Percentiles rank a stretch among this genome's conserved stretches.
phyloP scores from a whole-genome alignment of 2,797 vertebrate species.

The Pogoniulus pusillus region DNA sequence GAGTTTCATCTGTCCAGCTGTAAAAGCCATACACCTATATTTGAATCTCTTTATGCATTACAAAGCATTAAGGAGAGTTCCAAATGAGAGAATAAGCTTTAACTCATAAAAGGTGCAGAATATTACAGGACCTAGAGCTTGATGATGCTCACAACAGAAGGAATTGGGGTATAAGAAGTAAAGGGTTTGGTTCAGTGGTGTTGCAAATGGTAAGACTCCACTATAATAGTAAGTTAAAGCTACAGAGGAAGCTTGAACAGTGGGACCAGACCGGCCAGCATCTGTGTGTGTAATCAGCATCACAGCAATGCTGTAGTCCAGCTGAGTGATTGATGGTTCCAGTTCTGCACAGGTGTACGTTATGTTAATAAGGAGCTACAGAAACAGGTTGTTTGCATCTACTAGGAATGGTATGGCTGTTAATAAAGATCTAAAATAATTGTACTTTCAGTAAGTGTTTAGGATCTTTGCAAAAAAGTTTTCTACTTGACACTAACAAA shows the following conservation, averaged over 20 bases:
- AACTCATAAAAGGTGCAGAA: not conserved
- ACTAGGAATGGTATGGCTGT: not conserved
- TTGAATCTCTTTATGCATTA: not conserved
- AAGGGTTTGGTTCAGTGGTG: not conserved
- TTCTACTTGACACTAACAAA: conserved; percentile 66
- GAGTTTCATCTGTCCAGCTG: not conserved
- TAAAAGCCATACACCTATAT: not conserved
- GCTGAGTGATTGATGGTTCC: not conserved
- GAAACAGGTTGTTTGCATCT: not conserved
- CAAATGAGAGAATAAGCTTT: conserved; percentile 17
- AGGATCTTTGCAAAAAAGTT: conserved; percentile 25
- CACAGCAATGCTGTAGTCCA: not conserved
- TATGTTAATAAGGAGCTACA: not conserved
- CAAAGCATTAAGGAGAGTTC: conserved; percentile 13
- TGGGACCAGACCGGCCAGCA: not conserved
- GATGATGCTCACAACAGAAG: not conserved
- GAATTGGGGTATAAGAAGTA: not conserved
- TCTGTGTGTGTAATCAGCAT: not conserved
- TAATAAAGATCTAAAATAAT: conserved; percentile 47
- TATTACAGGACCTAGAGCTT: not conserved
- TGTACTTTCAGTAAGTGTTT: conserved; percentile 29
- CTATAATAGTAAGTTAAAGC: not conserved
- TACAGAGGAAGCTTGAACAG: not conserved
- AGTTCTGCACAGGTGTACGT: not conserved
- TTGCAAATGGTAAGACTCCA: not conserved